Conservation (phyloP, 2,797 vertebrate species). For the Apogon talboti region DNA sequence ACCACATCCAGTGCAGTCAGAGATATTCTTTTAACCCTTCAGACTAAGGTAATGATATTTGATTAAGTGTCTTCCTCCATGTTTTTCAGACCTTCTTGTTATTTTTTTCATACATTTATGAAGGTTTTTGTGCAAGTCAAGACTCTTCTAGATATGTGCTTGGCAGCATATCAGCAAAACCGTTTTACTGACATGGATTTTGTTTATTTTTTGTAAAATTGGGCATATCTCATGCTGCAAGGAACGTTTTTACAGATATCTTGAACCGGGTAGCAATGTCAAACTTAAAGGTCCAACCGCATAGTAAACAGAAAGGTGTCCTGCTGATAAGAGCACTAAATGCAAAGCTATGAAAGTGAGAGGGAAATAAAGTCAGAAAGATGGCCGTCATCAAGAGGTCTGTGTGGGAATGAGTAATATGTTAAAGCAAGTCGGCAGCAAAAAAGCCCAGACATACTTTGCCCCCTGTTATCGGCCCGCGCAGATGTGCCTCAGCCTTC, state of each 20-base stretch:
- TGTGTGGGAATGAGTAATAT: conserved; percentile 65
- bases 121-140: conserved; percentile 13
- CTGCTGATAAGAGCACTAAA: conserved; percentile 48
- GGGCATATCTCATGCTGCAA: conserved; percentile 1
- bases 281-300: conserved; percentile 47
- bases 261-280: conserved; percentile 53
- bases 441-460: conserved; percentile 75
- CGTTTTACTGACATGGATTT: too few relatives aligned
- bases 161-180: not conserved
- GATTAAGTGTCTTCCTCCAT: conserved; percentile 2
- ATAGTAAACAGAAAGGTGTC: conserved; percentile 51
- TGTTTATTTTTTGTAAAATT: conserved; percentile 1
- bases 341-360: conserved; percentile 64
- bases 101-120: not conserved
- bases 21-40: conserved; percentile 8
- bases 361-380: conserved; percentile 61
- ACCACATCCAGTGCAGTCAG: conserved; percentile 1
- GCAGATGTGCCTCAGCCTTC: conserved; percentile 79
- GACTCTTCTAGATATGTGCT: not conserved
- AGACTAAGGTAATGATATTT: conserved; percentile 6
- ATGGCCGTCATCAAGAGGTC: conserved; percentile 60
- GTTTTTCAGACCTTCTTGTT: not conserved
- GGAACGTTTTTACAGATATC: conserved; percentile 22
- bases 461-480: conserved; percentile 78
- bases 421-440: conserved; percentile 57